Evolutionary conservation across 1,140 invertebrate species (phyloP), one percentile per base, ranked within the genome.

Genomic region (Drosophila mauritiana): DNA sequence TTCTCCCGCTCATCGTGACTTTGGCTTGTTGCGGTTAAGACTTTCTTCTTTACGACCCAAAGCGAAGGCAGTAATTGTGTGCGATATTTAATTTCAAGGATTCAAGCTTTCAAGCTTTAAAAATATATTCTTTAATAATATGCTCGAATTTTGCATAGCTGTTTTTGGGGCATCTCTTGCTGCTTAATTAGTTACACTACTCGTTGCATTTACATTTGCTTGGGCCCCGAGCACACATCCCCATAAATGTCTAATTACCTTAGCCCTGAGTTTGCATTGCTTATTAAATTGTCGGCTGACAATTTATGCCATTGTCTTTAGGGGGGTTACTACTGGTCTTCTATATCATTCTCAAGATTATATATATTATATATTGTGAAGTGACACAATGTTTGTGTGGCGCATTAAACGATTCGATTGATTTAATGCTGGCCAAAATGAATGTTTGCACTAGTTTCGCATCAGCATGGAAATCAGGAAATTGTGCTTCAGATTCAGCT

Each of bases 221-320:
- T 75, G 49, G 27, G 36, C 43, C 31, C 37, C 13, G 27, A 11
- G 62, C 49, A 40, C 31, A 63, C 2, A 31, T 61, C 20, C 59
- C 20, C 59, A 67, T 81, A 62, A 75, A 78, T 85, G 36, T 70
- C 51, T 78, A 81, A 78, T 86, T 54, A 81, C 67, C 68, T 53
- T 69, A 73, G 58, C 58, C 63, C 46, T 55, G 53, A 67, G 55
- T 53, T 45, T 73, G 46, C 58, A 81, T 78, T 82, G 76, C 63
- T 88, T 75, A 85, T 86, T 74, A 74, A 86, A 78, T 82, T 86
- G 68, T 74, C 78, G 75, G 82, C 83, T 75, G 64, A 78, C 79
- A 86, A 85, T 86, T 81, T 74, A 80, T 80, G 81, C 65, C 56
- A 36, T 31, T 31, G 25, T 39, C 43, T 43, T 36, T 15, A 17